Base-by-base conservation (phyloP, 2,113 vertebrate genomes). In the Pholis gunnellus region DNA sequence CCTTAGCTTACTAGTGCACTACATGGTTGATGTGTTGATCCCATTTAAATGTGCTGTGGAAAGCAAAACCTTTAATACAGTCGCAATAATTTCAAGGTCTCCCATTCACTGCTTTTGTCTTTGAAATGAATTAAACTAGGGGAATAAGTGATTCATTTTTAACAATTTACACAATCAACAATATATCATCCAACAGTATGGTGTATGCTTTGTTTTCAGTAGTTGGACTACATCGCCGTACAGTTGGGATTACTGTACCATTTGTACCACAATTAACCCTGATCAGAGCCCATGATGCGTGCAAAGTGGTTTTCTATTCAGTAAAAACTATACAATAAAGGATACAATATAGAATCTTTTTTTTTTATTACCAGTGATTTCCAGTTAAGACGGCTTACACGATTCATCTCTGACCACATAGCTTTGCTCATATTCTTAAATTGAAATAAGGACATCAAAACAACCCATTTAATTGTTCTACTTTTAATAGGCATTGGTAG, bases 51-150 rank as follows among this genome's bases (percentile, higher is more conserved):
- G 27, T 22, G n/a, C 46, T 34, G 50, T 27, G 4, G 15, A 27
- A 72, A 27, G 59, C 27, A 27, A 72, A 59, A 31, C 14, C 4
- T 60, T 61, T 5, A 52, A 20, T 60, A 38, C 46, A 44, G 5
- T 71, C 25, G 57, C 1, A 1, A 44, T 56, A 15, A 72, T 27
- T 74, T 67, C 74, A 38, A 50, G 18, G n/a, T 63, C 40, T 81
- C n/a, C 57, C 60, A 60, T 79, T 69, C 40, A 9, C 38, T 50
- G 64, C 61, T 25, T 78, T 75, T 65, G 14, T 59, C 38, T 44
- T 31, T 25, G 5, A 77, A 66, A 44, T 61, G 34, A 61, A 70
- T 67, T 63, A 61, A 70, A 71, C 44, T 6, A 18, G 7, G 6
- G 11, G 57, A 69, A 31, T 31, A 6, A n/a, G 48, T 38, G 17